A percentile compares a stretch with the other conserved stretches of the same genome.
Evolutionary conservation across 2,797 vertebrate genomes (phyloP).

Genomic region (Crax fasciolata): DNA sequence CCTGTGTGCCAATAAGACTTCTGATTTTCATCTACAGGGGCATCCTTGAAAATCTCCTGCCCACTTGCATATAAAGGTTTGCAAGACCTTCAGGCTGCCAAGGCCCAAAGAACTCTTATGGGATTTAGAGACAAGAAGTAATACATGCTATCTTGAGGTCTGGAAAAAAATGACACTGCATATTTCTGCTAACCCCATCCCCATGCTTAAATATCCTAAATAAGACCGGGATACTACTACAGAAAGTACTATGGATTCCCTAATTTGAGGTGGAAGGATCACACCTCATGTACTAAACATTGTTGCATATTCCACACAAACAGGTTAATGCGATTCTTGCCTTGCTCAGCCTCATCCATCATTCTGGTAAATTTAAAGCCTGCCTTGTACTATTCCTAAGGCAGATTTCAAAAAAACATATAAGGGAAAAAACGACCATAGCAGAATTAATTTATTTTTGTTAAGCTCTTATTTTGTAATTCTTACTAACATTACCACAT

Average conservation of each 20-base stretch:
- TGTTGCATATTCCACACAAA: background rate
- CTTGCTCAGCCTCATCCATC: background rate
- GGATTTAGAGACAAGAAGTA: background rate
- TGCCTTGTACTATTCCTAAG: background rate
- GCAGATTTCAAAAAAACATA: background rate
- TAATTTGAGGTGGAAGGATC: background rate
- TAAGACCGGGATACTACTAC: background rate
- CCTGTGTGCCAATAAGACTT: background rate
- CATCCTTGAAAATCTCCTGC: background rate
- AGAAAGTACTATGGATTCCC: background rate
- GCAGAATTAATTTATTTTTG: background rate
- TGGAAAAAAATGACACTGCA: background rate
- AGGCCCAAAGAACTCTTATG: background rate
- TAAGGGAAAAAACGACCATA: background rate
- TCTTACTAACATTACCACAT: background rate
- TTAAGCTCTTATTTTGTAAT: constrained; percentile 3
- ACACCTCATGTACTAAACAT: background rate
- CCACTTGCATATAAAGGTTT: background rate
- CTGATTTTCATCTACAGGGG: background rate
- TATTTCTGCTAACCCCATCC: background rate
- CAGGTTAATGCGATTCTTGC: background rate
- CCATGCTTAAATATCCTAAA: background rate
- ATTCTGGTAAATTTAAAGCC: background rate
- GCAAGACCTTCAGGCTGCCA: background rate
- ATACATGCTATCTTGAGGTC: background rate